phyloP scores from a whole-genome alignment of 2,888 invertebrate genomes.

The Lacanobia oleracea region DNA sequence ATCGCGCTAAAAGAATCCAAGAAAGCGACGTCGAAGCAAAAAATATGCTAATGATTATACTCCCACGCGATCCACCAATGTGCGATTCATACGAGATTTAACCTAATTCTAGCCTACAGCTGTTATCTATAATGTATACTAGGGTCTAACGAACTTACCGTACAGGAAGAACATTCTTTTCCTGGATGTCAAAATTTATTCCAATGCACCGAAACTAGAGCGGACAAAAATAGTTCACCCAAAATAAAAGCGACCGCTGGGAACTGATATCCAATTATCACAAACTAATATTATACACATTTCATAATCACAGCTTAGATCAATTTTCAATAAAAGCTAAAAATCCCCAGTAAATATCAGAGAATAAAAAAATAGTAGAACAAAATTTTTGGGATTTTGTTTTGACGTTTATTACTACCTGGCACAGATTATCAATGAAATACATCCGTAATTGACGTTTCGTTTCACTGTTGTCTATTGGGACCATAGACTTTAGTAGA shows the following conservation, averaged over 20 bases:
- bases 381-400: constrained; percentile 82
- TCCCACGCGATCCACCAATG: constrained; percentile 74
- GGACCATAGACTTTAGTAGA: neutral
- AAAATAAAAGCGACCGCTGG: constrained; percentile 80
- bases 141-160: constrained; percentile 77
- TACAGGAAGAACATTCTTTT: constrained; percentile 86
- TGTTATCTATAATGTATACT: constrained; percentile 55
- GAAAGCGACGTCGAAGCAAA: constrained; percentile 68
- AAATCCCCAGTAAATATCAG: constrained; percentile 57
- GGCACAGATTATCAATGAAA: constrained; percentile 59
- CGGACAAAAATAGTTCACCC: constrained; percentile 90
- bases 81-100: constrained; percentile 54
- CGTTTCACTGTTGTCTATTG: constrained; percentile 13
- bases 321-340: constrained; percentile 50
- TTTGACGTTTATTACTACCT: constrained; percentile 80
- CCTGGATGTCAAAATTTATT: constrained; percentile 88
- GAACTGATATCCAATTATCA: constrained; percentile 51
- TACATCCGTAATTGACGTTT: constrained; percentile 46
- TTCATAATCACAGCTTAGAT: constrained; percentile 52
- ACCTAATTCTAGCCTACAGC: constrained; percentile 63
- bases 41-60: constrained; percentile 78
- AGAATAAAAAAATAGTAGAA: constrained; percentile 75
- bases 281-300: constrained; percentile 56
- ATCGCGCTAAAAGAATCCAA: constrained; percentile 46
- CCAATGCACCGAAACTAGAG: constrained; percentile 88